Evolutionary conservation across 1,140 invertebrate genomes (phyloP).

Genomic region (Acyrthosiphon pisum): DNA sequence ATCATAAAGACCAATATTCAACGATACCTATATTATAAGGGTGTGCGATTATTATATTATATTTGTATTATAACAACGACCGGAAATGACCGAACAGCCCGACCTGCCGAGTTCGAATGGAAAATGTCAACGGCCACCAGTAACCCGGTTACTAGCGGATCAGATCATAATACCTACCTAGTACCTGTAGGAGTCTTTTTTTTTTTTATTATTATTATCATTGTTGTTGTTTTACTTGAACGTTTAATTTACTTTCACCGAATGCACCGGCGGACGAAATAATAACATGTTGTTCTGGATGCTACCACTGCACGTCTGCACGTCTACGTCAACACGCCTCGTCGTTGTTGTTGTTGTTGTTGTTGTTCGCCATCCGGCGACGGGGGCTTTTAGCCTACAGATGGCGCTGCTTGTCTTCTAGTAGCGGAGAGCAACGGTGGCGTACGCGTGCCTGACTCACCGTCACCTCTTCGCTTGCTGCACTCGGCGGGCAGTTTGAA

Average conservation of each 20-base stretch:
- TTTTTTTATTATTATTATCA: not conserved
- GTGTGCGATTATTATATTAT: too few relatives aligned
- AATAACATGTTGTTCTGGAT: not conserved
- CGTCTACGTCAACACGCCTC: not conserved
- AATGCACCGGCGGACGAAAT: not conserved
- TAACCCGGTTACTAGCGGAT: slow-evolving; percentile 1
- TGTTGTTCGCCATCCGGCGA: not conserved
- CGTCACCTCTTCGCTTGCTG: not conserved
- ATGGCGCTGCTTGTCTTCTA: not conserved
- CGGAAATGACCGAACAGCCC: not conserved
- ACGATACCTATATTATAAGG: not conserved
- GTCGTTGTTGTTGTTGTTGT: not conserved
- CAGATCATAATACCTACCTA: not conserved
- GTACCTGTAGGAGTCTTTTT: not conserved
- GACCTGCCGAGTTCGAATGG: not conserved
- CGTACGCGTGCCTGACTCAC: slow-evolving; percentile 15
- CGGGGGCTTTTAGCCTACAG: not conserved
- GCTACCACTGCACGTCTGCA: not conserved
- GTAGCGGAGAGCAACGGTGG: not conserved
- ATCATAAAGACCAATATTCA: not conserved
- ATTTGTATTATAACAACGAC: not conserved
- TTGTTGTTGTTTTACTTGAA: not conserved
- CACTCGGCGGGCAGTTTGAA: slow-evolving; percentile 25
- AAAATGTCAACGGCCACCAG: slow-evolving; percentile 8
- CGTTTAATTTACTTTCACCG: slow-evolving; percentile 16